phyloP scores from a whole-genome alignment of 2,888 invertebrate genomes.

The Synanthedon formicaeformis region DNA sequence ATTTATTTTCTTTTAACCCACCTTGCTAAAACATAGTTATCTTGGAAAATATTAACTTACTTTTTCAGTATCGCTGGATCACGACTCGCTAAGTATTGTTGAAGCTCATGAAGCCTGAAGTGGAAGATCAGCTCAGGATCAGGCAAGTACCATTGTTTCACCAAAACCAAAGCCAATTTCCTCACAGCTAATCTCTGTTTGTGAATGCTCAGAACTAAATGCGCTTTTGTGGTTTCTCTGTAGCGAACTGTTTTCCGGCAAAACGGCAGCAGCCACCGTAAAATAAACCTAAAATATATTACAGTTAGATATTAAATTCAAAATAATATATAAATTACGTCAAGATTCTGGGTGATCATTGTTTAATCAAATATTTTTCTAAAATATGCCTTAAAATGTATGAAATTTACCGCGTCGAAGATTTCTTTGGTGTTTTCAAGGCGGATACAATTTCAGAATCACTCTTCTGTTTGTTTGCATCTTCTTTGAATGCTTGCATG shows the following conservation, averaged over 20 bases:
- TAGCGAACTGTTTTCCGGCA: constrained; percentile 72
- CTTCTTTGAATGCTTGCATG: constrained; percentile 24
- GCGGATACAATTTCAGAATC: constrained; percentile 57
- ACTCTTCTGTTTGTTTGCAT: constrained; percentile 21
- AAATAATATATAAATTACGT: too few relatives aligned
- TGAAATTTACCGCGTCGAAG: constrained; percentile 42
- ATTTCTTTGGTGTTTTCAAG: constrained; percentile 60
- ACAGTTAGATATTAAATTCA: too few relatives aligned
- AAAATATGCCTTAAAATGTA: background rate
- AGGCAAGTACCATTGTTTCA: constrained; percentile 73
- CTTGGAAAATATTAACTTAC: constrained; percentile 42
- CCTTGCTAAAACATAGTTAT: too few relatives aligned
- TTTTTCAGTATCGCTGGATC: constrained; percentile 72
- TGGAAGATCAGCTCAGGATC: constrained; percentile 75
- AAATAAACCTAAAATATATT: constrained; percentile 46
- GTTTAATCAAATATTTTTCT: too few relatives aligned
- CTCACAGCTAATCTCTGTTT: constrained; percentile 72
- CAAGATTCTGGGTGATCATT: background rate
- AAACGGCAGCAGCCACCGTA: constrained; percentile 73
- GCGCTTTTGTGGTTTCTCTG: constrained; percentile 77
- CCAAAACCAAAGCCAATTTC: constrained; percentile 69
- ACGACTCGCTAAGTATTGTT: constrained; percentile 58
- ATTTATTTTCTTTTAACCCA: too few relatives aligned
- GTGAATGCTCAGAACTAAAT: constrained; percentile 64
- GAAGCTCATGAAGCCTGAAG: constrained; percentile 76